Conservation (phyloP, 1,140 invertebrate genomes). For the Cataglyphis hispanica region DNA sequence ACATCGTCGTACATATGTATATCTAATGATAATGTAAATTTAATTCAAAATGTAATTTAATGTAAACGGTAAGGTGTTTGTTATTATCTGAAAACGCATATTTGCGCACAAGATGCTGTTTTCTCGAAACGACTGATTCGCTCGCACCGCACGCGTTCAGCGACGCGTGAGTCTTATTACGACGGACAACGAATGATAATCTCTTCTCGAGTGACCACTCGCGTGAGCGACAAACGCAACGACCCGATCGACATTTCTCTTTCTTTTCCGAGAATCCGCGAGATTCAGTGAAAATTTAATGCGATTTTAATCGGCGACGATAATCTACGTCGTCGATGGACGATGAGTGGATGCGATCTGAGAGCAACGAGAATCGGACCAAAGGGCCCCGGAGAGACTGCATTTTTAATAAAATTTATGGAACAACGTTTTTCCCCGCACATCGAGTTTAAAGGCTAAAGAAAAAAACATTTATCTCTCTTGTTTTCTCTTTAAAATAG, state of each 20-base stretch:
- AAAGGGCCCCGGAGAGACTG: not conserved
- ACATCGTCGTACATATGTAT: not conserved
- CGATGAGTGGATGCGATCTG: conserved; percentile 12
- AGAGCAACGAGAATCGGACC: conserved; percentile 34
- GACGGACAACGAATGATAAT: conserved; percentile 16
- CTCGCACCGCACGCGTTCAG: not conserved
- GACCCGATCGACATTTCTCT: conserved; percentile 18
- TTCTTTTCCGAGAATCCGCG: conserved; percentile 21
- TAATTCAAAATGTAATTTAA: not conserved
- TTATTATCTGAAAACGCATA: not conserved
- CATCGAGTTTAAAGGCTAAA: not conserved
- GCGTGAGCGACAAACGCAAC: conserved; percentile 15
- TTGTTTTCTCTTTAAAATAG: not conserved
- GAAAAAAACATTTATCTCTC: not conserved
- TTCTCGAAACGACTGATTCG: not conserved
- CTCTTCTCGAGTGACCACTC: conserved; percentile 13
- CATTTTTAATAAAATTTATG: conserved; percentile 12
- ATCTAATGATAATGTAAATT: conserved; percentile 16
- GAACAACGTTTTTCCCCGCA: not conserved
- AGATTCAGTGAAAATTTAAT: conserved; percentile 56
- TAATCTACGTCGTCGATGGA: conserved; percentile 25
- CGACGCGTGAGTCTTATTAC: conserved; percentile 16
- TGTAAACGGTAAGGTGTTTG: too few species aligned
- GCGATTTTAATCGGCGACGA: conserved; percentile 56
- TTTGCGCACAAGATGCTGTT: not conserved